Evolutionary conservation across 2,797 vertebrate genomes (phyloP), one percentile per base, ranked within the genome.

Genomic region (Cyprinella venusta): DNA sequence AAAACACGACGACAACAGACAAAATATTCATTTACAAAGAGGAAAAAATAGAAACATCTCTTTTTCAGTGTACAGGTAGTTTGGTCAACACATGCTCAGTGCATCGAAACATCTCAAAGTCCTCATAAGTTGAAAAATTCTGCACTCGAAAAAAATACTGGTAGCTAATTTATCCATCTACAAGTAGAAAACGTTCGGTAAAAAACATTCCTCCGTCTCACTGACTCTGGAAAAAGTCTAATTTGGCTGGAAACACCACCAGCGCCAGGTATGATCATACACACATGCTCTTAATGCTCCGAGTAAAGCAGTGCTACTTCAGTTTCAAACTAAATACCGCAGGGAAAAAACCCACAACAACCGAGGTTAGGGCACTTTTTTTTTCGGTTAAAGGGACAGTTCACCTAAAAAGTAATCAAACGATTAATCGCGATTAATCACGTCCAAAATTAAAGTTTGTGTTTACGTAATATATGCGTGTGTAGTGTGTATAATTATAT

Each of bases 141-240:
- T 16, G 64, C 68, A 82, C 84, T 81, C 88, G 76, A 89, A 94
- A 93, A 93, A 94, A 92, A 94, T 88, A 89, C 89, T 68, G 85
- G 72, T 80, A 54, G 54, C 54, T 90, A 88, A 88, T 88, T 90
- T 88, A 89, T 89, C 91, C 90, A 87, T 92, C 88, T 92, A 87
- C 86, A 85, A 61, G 88, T 94, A 94, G 90, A 95, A 95, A 94
- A 95, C 88, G 87, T 90, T 90, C 88, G 85, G 90, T 93, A 93
- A 93, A 95, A 93, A 87, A 89, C 92, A 94, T 95, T 95, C 92
- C 42, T 80, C 77, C 79, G 91, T 94, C 93, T 92, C 92, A 87
- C 90, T 89, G 89, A 90, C 19, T 59, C 18, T 71, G 74, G 69
- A 71, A 71, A 69, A 65, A 65, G 9, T 40, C 69, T 33, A 30